Evolutionary conservation across 2,797 vertebrate genomes (phyloP).

Genomic region (Anabacerthia variegaticeps): DNA sequence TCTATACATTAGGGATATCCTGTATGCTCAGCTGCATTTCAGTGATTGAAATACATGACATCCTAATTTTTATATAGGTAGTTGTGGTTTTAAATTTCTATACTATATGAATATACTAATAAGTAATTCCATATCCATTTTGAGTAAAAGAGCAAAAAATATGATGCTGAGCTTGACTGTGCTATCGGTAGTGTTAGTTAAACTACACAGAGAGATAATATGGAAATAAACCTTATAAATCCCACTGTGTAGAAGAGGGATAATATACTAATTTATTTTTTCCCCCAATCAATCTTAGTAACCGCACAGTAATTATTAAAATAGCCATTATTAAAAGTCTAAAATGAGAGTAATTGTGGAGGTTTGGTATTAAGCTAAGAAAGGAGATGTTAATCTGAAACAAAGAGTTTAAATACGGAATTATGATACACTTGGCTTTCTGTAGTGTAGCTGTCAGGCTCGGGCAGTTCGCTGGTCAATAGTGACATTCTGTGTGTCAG

Average conservation of each 20-base stretch:
- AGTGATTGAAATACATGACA: neutral
- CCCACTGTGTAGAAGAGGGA: neutral
- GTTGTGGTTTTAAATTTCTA: neutral
- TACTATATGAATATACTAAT: neutral
- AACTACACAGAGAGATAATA: neutral
- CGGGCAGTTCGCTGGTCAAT: constrained; percentile 87
- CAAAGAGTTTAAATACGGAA: constrained; percentile 65
- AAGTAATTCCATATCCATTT: neutral
- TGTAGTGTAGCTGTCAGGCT: constrained; percentile 79
- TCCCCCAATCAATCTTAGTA: constrained; percentile 27
- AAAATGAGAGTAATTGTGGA: constrained; percentile 25
- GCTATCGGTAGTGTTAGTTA: neutral
- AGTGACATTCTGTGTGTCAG: constrained; percentile 92
- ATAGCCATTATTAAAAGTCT: constrained; percentile 31
- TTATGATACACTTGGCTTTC: constrained; percentile 77
- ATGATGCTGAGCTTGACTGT: neutral
- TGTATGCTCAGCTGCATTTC: neutral
- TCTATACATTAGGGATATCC: neutral
- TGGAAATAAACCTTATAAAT: constrained; percentile 35
- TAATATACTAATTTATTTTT: constrained; percentile 28
- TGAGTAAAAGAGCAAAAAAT: neutral
- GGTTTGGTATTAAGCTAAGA: constrained; percentile 44
- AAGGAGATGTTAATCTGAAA: constrained; percentile 62
- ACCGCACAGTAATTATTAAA: constrained; percentile 49
- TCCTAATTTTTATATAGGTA: neutral